These are phyloP conservation scores for Hyphantria cunea DNA, from an alignment of 1,140 invertebrate genomes.

Conservation along the genomic window DNA sequence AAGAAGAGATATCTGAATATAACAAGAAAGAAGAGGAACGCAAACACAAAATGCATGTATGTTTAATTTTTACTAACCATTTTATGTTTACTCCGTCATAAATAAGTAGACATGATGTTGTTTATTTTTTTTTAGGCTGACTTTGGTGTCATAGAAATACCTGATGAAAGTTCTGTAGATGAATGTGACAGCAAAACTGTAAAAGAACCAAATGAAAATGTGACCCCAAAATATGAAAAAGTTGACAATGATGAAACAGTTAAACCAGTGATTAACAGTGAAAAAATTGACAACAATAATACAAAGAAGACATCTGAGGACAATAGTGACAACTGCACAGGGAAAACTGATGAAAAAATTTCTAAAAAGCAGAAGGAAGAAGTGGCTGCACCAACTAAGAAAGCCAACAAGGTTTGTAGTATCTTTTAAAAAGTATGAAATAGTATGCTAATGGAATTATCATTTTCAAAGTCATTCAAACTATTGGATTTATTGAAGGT, in stretches of 20 bases:
- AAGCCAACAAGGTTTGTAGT: slow-evolving; percentile 4
- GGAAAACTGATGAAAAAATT: background rate
- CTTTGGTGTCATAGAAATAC: too few relatives aligned
- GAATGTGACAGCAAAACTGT: background rate
- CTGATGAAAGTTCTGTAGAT: too few relatives aligned
- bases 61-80: background rate
- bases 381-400: background rate
- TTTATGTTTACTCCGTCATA: background rate
- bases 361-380: slow-evolving; percentile 1
- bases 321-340: background rate
- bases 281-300: background rate
- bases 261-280: too few relatives aligned
- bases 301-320: background rate
- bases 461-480: too few relatives aligned
- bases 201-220: background rate
- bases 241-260: too few relatives aligned
- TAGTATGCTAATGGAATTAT: too few relatives aligned
- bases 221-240: too few relatives aligned
- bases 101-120: too few relatives aligned
- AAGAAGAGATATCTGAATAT: background rate
- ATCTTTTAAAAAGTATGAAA: background rate
- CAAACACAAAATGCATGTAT: background rate
- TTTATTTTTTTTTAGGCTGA: too few relatives aligned
- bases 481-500: slow-evolving; percentile 43
- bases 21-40: background rate